Base-by-base conservation (phyloP, 2,797 vertebrate genomes). In the Myotis daubentonii region DNA sequence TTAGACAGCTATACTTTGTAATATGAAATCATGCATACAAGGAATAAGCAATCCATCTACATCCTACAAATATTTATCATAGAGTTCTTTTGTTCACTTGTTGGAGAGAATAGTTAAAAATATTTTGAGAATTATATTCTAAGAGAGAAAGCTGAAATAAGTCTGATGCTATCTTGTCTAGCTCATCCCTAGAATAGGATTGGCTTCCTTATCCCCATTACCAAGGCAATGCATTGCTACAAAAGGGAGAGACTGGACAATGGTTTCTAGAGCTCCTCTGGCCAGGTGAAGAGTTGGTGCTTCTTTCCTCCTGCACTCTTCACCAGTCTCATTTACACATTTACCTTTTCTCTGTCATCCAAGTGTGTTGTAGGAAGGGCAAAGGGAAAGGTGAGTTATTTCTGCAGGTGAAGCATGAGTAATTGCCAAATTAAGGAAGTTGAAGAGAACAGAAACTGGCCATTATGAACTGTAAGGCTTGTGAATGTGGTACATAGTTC, bases 111-210 rank as follows among this genome's bases (percentile, higher is more conserved):
- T n/a, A 65, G 44, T 78, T 76, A 30, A 89, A 83, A 83, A 33
- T 95, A 91, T 80, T 93, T 88, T 68, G 41, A 93, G 57, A 80
- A 83, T 78, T 70, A 86, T 72, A 74, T 91, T 91, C 20, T 85
- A 84, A 87, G 47, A 89, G 28, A 80, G 30, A 95, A 78, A 51
- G 55, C 28, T 60, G 41, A 90, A 75, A 19, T 13, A 75, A 79
- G 11, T 13, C 0, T 78, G 60, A 60, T 80, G 38, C n/a, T 93
- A 30, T 71, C 33, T 88, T 78, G 55, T 76, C 49, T 91, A 68
- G 38, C 65, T 53, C 87, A 3, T 91, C 17, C 28, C 22, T 84
- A 87, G 51, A 84, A 68, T 23, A 71, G 62, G 41, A 74, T 13
- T 53, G 22, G 72, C 68, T 83, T 81, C 71, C 53, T 60, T 15